phyloP scores from a whole-genome alignment of 2,888 invertebrate species.

The Schizotus pectinicornis region DNA sequence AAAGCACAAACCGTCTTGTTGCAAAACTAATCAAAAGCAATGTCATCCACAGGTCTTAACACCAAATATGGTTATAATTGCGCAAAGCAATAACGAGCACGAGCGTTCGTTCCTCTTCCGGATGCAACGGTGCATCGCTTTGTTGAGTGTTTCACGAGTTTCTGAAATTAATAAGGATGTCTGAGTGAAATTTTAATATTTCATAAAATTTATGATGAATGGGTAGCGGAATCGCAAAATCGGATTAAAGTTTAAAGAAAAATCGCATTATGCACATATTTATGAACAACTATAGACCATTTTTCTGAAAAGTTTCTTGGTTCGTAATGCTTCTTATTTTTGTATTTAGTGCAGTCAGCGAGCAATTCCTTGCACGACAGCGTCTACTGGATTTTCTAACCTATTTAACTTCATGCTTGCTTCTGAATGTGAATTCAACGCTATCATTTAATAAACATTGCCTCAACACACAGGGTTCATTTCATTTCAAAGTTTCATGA shows the following conservation, averaged over 20 bases:
- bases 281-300: too few species aligned
- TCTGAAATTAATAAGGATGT: neutral
- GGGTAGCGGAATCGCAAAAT: neutral
- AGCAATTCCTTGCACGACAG: neutral
- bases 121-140: neutral
- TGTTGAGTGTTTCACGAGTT: neutral
- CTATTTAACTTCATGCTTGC: neutral
- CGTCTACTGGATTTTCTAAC: constrained; percentile 2
- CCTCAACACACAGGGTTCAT: neutral
- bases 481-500: neutral
- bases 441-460: neutral
- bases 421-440: neutral
- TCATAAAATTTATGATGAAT: neutral
- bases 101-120: neutral
- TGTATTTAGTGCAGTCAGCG: constrained; percentile 3
- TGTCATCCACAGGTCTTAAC: neutral
- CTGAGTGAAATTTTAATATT: neutral
- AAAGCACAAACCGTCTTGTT: neutral
- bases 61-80: too few species aligned
- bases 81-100: too few species aligned
- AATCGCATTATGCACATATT: too few species aligned
- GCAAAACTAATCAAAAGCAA: constrained; percentile 6
- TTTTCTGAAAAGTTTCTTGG: neutral
- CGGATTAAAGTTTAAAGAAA: neutral
- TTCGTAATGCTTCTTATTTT: neutral